Evolutionary conservation across 2,888 invertebrate genomes (phyloP), one percentile per base, ranked within the genome.

Genomic region (Acleris laterana): DNA sequence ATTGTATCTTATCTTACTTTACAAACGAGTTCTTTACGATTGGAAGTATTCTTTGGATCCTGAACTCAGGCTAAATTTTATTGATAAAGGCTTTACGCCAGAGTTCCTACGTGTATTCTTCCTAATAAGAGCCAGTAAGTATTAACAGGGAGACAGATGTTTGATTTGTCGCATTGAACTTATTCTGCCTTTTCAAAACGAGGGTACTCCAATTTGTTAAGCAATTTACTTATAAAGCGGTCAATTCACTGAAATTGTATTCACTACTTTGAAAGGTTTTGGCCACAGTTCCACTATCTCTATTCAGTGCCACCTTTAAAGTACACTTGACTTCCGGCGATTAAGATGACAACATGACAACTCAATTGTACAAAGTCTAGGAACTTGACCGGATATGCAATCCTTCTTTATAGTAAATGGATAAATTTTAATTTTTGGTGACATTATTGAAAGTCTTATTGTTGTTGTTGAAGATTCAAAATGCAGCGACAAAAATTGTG

Each of bases 361-460:
- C 68, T 76, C 72, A 76, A 80, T 85, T 83, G 82, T 81, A 74
- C 81, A 84, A 84, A 57, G 69, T 71, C 71, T 61, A 65, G 65
- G 68, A 74, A 77, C 74, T 68, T 78, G 76, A 77, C 83, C 81
- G 79, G 79, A 82, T 70, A 74, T 69, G 70, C 69, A 74, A 79
- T 76, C 76, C 73, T 74, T 73, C 70, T 44, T 51, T 44, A 46
- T 49, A 48, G 19, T 13, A 65, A 11, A 53, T 7, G 55, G 57
- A 25, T 50, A 53, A 53, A 53, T 16, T 48, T 55, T 16, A 58
- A 51, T 50, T 59, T 62, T 38, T 61, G 57, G 38, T 58, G 56
- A 20, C 28, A 25, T n/a, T 25, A 42, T 48, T 42, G 13, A 59
- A 25, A 28, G n/a, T 48, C 19, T n/a, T 57, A 51, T 57, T 46